Percentiles rank a stretch among this genome's conserved stretches.
Conservation (phyloP, 2,113 vertebrate species). For the Abramis brama region DNA sequence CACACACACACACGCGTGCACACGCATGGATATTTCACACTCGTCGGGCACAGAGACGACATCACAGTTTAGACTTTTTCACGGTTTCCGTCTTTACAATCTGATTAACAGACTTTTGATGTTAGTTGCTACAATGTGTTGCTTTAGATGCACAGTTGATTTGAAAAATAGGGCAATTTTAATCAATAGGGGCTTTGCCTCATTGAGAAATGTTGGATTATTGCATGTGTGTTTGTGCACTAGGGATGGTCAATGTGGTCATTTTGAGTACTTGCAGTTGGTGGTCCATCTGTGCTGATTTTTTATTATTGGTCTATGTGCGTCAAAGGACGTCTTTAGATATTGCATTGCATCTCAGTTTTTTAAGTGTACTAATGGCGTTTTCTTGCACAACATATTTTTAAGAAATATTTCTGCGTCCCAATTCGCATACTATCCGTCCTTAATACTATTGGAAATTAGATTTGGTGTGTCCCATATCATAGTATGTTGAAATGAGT, state of each 20-base stretch:
- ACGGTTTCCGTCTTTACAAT: neutral
- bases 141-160: neutral
- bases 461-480: too few relatives aligned
- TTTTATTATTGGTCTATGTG: neutral
- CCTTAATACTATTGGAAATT: too few relatives aligned
- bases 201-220: slow-evolving; percentile 16
- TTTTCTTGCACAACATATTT: neutral
- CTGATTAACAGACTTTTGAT: slow-evolving; percentile 5
- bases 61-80: neutral
- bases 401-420: neutral
- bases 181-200: slow-evolving; percentile 22
- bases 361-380: neutral
- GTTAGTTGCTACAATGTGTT: slow-evolving; percentile 10
- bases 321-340: neutral
- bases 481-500: too few relatives aligned
- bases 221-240: neutral
- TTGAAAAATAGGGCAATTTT: slow-evolving; percentile 23
- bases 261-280: neutral
- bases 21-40: slow-evolving; percentile 16
- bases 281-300: slow-evolving; percentile 18
- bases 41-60: neutral
- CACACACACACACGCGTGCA: slow-evolving; percentile 31
- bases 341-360: neutral
- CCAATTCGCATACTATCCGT: too few relatives aligned
- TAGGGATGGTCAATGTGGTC: neutral